Evolutionary conservation across 2,113 vertebrate genomes (phyloP), one percentile per base, ranked within the genome.

Genomic region (Indri indri): DNA sequence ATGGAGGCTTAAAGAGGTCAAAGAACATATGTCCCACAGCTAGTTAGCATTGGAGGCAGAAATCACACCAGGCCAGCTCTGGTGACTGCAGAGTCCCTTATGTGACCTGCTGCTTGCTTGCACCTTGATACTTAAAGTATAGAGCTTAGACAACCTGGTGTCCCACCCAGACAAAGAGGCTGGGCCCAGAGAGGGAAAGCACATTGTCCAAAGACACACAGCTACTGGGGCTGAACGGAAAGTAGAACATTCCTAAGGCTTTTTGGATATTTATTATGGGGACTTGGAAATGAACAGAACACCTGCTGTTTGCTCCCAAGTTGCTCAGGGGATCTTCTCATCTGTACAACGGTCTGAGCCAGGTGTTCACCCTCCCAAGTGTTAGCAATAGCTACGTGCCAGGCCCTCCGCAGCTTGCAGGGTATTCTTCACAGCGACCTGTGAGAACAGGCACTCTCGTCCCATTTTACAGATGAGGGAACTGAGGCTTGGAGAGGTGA

Each of bases 321-420:
- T 50, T 70, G 37, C 42, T 50, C 14, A 16, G 34, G 2, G 66
- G 65, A 59, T 27, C 47, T 27, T 81, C 54, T 90, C 54, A 32
- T 66, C 34, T 34, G 0, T 25, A n/a, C 27, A 3, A 1, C 20
- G 47, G 30, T 57, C 10, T 32, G 45, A 47, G 45, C 63, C 47
- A 40, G 50, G 12, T 37, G 16, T 40, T 45, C 5, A 22, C 14
- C 11, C 40, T n/a, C 27, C 73, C n/a, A 13, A n/a, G 12, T 7
- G 7, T 2, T 76, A 74, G 12, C 8, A 12, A 20, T 6, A 63
- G 34, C 80, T 50, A 7, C 0, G 0, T 10, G 5, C 40, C 34
- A 76, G 42, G 25, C 17, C 34, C 40, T 27, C 6, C 4, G 34
- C 3, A 8, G 22, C 37, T 57, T 30, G 14, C 30, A 10, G 0